Conservation (phyloP, 2,888 invertebrate genomes). For the Clusia tigrina region DNA sequence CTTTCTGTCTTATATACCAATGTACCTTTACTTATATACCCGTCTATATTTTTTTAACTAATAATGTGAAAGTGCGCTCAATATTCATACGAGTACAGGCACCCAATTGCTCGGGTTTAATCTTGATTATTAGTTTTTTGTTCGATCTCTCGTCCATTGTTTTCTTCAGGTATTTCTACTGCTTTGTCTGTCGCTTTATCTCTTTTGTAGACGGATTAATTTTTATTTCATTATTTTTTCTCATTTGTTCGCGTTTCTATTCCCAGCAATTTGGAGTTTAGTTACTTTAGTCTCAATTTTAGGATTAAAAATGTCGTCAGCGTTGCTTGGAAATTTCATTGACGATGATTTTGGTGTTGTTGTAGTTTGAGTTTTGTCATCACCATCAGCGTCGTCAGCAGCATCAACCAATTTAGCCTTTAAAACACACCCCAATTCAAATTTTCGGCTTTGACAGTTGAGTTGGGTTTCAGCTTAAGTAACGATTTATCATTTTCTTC, state of each 20-base stretch:
- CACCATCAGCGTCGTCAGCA: no score
- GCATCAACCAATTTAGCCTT: no score
- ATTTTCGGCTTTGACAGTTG: no score
- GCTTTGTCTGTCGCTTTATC: neutral
- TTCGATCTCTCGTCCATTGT: neutral
- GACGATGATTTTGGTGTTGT: neutral
- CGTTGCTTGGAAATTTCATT: slow-evolving; percentile 32
- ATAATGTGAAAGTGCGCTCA: neutral
- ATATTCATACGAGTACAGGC: neutral
- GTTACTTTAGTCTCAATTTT: slow-evolving; percentile 49
- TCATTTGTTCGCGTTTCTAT: neutral
- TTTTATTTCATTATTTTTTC: neutral
- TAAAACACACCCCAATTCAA: no score
- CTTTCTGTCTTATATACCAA: no score
- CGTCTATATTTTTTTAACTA: no score
- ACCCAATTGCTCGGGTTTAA: neutral
- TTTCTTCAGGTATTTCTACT: neutral
- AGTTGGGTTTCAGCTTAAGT: no score
- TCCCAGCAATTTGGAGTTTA: neutral
- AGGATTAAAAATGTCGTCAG: slow-evolving; percentile 56
- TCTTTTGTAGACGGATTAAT: neutral
- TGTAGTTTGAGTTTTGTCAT: no score
- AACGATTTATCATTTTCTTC: no score
- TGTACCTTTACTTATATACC: no score
- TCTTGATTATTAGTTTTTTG: neutral